phyloP scores from a whole-genome alignment of 2,888 invertebrate genomes.

The Caradrina kadenii region DNA sequence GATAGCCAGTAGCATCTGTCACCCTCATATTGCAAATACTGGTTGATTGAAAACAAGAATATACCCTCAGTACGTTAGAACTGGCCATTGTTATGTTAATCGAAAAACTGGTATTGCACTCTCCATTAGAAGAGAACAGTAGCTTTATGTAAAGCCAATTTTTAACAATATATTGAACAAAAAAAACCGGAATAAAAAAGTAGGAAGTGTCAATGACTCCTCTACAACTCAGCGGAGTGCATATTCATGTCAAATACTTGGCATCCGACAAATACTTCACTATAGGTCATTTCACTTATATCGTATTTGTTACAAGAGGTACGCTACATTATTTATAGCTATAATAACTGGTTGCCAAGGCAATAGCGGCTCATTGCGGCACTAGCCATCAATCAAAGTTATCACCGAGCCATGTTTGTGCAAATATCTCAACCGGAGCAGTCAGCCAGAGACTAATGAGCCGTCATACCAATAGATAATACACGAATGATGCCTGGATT shows the following conservation, averaged over 20 bases:
- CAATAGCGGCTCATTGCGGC: constrained; percentile 36
- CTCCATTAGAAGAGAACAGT: constrained; percentile 4
- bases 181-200: constrained; percentile 9
- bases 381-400: constrained; percentile 61
- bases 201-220: constrained; percentile 38
- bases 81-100: neutral
- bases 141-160: neutral
- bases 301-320: constrained; percentile 2
- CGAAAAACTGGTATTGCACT: neutral
- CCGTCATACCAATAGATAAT: constrained; percentile 60
- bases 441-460: constrained; percentile 61
- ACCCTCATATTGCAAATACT: neutral
- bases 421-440: constrained; percentile 59
- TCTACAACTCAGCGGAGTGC: constrained; percentile 24
- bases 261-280: constrained; percentile 16
- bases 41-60: neutral
- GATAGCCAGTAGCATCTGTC: constrained; percentile 5
- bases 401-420: constrained; percentile 55
- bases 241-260: constrained; percentile 43
- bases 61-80: neutral
- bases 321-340: constrained; percentile 21
- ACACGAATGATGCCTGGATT: constrained; percentile 55
- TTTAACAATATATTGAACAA: constrained; percentile 1
- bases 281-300: constrained; percentile 24
- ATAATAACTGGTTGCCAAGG: constrained; percentile 51